phyloP scores from a whole-genome alignment of 1,140 invertebrate species.

The Steinernema khuongi region DNA sequence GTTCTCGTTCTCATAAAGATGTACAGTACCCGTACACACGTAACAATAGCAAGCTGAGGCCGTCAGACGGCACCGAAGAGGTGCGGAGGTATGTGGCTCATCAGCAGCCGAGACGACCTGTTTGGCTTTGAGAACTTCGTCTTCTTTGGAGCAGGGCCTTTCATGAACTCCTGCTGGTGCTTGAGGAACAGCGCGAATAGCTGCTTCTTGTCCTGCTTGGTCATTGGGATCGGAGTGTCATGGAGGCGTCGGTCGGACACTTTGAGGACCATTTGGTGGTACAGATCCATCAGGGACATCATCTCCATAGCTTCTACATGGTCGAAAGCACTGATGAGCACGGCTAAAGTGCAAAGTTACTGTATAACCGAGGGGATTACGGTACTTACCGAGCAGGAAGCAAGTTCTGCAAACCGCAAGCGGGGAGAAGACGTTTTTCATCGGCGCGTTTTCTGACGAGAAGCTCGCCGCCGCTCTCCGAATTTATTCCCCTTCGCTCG shows the following conservation, averaged over 20 bases:
- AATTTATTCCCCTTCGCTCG: background rate
- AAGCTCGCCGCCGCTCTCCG: background rate
- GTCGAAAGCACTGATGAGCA: background rate
- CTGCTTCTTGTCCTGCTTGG: background rate
- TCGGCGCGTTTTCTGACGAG: background rate
- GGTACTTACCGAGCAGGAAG: background rate
- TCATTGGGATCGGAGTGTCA: background rate
- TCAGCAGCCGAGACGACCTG: background rate
- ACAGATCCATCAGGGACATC: background rate
- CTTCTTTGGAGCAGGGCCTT: background rate
- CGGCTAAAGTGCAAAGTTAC: background rate
- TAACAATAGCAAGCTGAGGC: background rate
- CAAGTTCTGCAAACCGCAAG: background rate
- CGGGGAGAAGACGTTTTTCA: background rate
- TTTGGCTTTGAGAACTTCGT: background rate
- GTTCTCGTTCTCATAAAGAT: background rate
- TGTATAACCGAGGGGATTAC: too few species aligned
- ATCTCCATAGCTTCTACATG: background rate
- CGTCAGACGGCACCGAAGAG: background rate
- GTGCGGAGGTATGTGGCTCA: background rate
- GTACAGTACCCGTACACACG: background rate
- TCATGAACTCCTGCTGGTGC: background rate
- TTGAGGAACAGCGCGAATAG: background rate
- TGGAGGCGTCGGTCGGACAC: background rate
- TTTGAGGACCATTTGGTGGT: conserved; percentile 10